phyloP scores from a whole-genome alignment of 1,140 invertebrate genomes.

The Idris sp. region DNA sequence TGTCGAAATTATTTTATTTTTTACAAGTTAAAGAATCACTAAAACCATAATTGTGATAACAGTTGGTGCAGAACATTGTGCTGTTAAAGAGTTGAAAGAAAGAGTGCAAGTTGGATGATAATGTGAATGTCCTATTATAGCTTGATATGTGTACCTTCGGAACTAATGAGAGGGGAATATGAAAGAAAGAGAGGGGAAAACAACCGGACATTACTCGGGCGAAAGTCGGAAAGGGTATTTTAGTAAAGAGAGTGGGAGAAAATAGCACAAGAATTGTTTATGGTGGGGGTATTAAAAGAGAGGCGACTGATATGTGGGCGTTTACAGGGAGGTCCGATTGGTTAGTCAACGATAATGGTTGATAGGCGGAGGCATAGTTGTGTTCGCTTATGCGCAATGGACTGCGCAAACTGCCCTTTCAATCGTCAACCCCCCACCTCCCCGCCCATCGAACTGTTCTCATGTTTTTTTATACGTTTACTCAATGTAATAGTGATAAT shows the following conservation, averaged over 20 bases:
- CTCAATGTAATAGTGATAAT: conserved; percentile 32
- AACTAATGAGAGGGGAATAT: conserved; percentile 14
- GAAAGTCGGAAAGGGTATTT: conserved; percentile 39
- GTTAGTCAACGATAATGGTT: conserved; percentile 76
- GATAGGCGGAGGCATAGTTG: conserved; percentile 73
- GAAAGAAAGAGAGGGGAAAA: conserved; percentile 28
- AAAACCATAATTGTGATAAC: too few relatives aligned
- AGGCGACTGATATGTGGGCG: conserved; percentile 69
- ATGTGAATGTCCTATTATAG: conserved; percentile 49
- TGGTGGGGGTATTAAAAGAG: conserved; percentile 30
- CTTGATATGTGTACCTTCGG: conserved; percentile 21
- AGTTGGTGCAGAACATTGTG: too few relatives aligned
- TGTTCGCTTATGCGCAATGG: conserved; percentile 69
- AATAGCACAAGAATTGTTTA: conserved; percentile 37
- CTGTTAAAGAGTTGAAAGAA: conserved; percentile 40
- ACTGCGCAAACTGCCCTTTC: conserved; percentile 69
- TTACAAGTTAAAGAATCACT: too few relatives aligned
- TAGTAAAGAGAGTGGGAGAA: conserved; percentile 27
- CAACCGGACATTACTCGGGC: conserved; percentile 40
- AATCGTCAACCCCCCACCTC: conserved; percentile 17
- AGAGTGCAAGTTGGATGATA: conserved; percentile 53
- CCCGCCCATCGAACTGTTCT: conserved; percentile 3
- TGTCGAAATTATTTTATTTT: too few relatives aligned
- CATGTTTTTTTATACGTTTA: conserved; percentile 15
- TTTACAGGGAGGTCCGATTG: conserved; percentile 75